Conservation (phyloP, 2,113 vertebrate genomes). For the Oryzias curvinotus region DNA sequence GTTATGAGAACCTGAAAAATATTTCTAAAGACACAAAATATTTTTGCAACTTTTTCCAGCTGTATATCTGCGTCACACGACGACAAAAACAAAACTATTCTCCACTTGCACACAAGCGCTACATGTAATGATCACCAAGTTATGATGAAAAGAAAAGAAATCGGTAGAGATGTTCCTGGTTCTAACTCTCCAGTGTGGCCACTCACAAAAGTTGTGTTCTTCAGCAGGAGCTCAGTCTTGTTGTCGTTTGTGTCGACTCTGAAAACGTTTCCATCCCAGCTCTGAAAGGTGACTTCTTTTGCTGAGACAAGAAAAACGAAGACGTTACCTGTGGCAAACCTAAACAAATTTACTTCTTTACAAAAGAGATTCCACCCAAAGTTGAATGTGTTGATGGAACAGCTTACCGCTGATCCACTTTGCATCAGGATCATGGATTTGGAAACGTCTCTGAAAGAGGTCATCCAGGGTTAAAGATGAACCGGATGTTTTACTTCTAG, state of each 20-base stretch:
- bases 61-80: no score
- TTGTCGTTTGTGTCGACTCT: constrained; percentile 57
- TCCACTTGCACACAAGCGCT: no score
- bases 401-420: constrained; percentile 90
- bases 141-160: no score
- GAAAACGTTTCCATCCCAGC: constrained; percentile 69
- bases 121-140: no score
- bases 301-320: constrained; percentile 41
- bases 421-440: constrained; percentile 85
- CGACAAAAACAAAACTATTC: no score
- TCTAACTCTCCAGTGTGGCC: background rate
- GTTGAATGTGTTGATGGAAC: background rate
- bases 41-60: no score
- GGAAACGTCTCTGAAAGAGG: constrained; percentile 85
- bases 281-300: constrained; percentile 64
- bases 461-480: constrained; percentile 87
- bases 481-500: constrained; percentile 78
- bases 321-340: no score
- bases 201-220: constrained; percentile 78
- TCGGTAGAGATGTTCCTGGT: no score
- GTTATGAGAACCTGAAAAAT: no score
- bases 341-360: no score
- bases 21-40: no score
- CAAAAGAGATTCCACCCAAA: no score
- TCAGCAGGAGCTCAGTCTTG: constrained; percentile 69